Percentiles rank a stretch among this genome's conserved stretches.
Conservation (phyloP, 1,140 invertebrate genomes). For the Drosophila sp. region DNA sequence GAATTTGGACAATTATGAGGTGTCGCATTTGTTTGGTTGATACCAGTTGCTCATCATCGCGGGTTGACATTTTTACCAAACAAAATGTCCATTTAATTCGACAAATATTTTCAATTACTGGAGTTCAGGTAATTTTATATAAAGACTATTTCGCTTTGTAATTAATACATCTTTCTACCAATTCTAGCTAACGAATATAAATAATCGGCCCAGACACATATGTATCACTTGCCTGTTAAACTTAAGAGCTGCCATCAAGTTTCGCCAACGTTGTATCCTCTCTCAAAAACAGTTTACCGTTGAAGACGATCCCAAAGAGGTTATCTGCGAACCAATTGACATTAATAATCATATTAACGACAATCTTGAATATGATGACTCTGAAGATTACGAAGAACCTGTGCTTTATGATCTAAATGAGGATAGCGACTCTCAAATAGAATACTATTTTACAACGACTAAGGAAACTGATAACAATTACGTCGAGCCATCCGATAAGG, state of each 20-base stretch:
- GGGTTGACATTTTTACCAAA: constrained; percentile 35
- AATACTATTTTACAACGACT: constrained; percentile 11
- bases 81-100: constrained; percentile 31
- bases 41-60: not conserved
- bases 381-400: not conserved
- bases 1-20: too few species aligned
- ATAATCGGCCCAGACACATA: constrained; percentile 25
- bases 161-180: not conserved
- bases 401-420: not conserved
- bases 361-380: not conserved
- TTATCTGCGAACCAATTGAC: not conserved
- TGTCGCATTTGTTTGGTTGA: constrained; percentile 34
- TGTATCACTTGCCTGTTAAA: constrained; percentile 37
- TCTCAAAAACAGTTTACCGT: constrained; percentile 36
- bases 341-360: not conserved
- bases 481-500: not conserved
- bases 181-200: constrained; percentile 19
- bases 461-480: constrained; percentile 1
- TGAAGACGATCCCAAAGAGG: not conserved
- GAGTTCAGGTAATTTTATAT: constrained; percentile 36
- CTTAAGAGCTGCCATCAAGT: constrained; percentile 35
- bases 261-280: constrained; percentile 51
- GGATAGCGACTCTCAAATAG: constrained; percentile 9
- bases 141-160: not conserved
- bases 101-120: constrained; percentile 45